Percentiles rank a stretch among this genome's conserved stretches.
These are phyloP conservation scores for Crepidodera aurea DNA, from an alignment of 2,888 invertebrate species.

Conservation along the genomic window DNA sequence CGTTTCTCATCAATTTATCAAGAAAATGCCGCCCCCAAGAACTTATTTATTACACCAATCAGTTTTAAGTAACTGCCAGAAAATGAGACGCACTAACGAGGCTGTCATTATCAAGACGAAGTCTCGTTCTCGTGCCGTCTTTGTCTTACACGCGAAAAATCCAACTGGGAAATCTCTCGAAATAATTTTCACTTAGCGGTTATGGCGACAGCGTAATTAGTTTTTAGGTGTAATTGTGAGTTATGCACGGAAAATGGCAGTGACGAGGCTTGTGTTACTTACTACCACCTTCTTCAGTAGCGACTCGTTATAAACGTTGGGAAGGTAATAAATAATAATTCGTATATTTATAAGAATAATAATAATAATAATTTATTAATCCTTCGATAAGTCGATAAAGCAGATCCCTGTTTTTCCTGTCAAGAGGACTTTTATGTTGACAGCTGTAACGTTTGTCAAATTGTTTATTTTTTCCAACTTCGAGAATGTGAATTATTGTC, in stretches of 20 bases:
- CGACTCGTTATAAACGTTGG: too few relatives aligned
- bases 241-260: constrained; percentile 10
- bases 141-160: background rate
- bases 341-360: too few relatives aligned
- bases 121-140: constrained; percentile 9
- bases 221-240: constrained; percentile 30
- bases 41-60: constrained; percentile 29
- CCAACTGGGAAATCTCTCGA: constrained; percentile 7
- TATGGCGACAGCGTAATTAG: constrained; percentile 32
- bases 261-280: background rate
- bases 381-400: too few relatives aligned
- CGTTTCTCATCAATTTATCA: constrained; percentile 20
- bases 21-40: constrained; percentile 22
- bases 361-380: too few relatives aligned
- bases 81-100: constrained; percentile 28
- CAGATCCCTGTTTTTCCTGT: too few relatives aligned
- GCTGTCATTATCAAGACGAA: constrained; percentile 24
- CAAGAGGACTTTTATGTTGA: too few relatives aligned
- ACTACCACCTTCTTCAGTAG: too few relatives aligned
- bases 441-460: too few relatives aligned
- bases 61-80: constrained; percentile 30
- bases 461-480: too few relatives aligned
- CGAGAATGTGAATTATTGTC: too few relatives aligned
- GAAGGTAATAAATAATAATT: too few relatives aligned
- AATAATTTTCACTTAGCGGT: constrained; percentile 33